Evolutionary conservation across 2,888 invertebrate genomes (phyloP).

Genomic region (Perizoma affinitatum): DNA sequence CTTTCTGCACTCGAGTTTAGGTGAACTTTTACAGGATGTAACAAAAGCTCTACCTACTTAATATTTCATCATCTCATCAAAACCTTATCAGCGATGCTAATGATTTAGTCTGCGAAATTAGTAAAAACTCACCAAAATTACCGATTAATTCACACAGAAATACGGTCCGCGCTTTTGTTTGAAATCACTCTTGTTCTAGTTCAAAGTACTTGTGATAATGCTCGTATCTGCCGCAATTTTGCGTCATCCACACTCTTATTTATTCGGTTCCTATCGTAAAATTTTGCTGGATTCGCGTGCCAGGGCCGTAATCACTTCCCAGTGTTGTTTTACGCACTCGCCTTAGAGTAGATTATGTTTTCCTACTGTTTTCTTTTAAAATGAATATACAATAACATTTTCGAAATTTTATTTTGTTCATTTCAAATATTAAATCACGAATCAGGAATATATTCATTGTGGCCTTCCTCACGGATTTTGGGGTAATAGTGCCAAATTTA

Average conservation of each 20-base stretch:
- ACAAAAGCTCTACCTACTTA: no score
- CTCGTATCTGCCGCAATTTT: slow-evolving; percentile 45
- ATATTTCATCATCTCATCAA: no score
- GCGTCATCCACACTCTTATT: slow-evolving; percentile 49
- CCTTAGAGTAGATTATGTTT: slow-evolving; percentile 12
- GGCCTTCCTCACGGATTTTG: no score
- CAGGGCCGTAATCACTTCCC: slow-evolving; percentile 33
- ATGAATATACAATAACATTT: no score
- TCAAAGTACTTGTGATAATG: slow-evolving; percentile 54
- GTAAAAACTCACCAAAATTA: slow-evolving; percentile 10
- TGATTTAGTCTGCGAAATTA: not conserved
- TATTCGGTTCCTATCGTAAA: slow-evolving; percentile 44
- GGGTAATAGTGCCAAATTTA: no score
- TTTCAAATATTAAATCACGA: no score
- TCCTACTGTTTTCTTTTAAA: not conserved
- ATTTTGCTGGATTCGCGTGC: slow-evolving; percentile 41
- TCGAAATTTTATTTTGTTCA: no score
- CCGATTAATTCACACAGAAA: slow-evolving; percentile 38
- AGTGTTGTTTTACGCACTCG: slow-evolving; percentile 28
- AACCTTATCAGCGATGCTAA: no score
- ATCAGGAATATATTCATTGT: no score
- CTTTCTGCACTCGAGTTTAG: no score
- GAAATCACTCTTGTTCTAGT: slow-evolving; percentile 45
- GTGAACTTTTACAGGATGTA: no score
- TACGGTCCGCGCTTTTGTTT: slow-evolving; percentile 26